Conservation (phyloP, 1,140 invertebrate species). For the Zaprionus africanus region DNA sequence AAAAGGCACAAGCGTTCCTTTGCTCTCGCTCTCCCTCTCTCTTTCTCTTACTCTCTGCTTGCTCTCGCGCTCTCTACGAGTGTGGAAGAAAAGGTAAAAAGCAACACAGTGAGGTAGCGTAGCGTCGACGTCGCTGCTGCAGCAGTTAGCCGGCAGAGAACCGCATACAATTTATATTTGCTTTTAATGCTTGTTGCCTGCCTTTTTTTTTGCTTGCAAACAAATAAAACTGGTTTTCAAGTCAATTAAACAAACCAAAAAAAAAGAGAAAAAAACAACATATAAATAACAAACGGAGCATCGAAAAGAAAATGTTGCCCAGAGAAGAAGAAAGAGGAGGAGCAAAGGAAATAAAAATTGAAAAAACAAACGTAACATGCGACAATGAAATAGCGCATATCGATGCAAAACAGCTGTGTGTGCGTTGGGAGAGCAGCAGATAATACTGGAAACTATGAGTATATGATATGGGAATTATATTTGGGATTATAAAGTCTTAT, state of each 20-base stretch:
- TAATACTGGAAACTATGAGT: neutral
- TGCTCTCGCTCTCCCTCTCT: constrained; percentile 8
- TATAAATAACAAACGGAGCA: constrained; percentile 49
- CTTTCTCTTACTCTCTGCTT: constrained; percentile 2
- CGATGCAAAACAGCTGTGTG: constrained; percentile 46
- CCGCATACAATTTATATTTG: constrained; percentile 75
- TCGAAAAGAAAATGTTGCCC: constrained; percentile 29
- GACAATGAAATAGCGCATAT: constrained; percentile 47
- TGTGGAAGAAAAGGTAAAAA: constrained; percentile 39
- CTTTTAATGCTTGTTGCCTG: constrained; percentile 71
- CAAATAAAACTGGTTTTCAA: constrained; percentile 80
- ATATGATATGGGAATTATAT: neutral
- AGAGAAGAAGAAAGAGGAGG: constrained; percentile 13
- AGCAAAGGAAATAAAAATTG: neutral
- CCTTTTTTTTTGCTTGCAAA: constrained; percentile 64
- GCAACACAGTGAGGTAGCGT: constrained; percentile 7
- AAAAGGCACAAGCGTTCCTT: constrained; percentile 23
- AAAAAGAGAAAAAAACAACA: constrained; percentile 50
- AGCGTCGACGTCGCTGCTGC: constrained; percentile 28
- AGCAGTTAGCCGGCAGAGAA: constrained; percentile 15
- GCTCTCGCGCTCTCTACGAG: constrained; percentile 8
- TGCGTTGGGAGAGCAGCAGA: neutral
- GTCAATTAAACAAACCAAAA: constrained; percentile 74
- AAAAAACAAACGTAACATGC: constrained; percentile 16
- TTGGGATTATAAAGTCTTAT: neutral